Base-by-base conservation (phyloP, 2,888 invertebrate genomes). In the Ernsta delagoae region DNA sequence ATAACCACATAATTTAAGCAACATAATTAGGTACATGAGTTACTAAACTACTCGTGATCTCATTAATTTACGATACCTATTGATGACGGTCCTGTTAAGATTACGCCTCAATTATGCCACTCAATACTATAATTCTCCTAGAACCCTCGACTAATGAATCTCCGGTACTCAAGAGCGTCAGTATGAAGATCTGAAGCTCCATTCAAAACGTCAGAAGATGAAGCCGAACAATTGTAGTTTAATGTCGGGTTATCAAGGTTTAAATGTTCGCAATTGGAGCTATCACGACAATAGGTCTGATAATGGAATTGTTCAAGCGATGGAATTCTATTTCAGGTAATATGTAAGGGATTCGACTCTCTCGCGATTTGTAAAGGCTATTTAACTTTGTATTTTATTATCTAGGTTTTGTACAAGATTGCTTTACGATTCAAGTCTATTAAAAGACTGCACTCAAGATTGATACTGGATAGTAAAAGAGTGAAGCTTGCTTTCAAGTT, bases 201-300 rank as follows among this genome's bases (percentile, higher is more conserved):
- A 68, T 68, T 68, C 56, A 67, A 61, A 62, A 61, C 61, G 56
- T 57, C 61, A 66, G 53, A 61, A 62, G 45, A 61, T 60, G 16
- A 50, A 56, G 45, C 67, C 54, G 41, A 5, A 61, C 67, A 43
- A 57, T 68, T 68, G 56, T 68, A 56, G 61, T 48, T 61, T 67
- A 57, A 62, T 66, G 53, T 53, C 61, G 57, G 53, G 56, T 62
- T 68, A 68, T 39, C 61, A 56, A 62, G 67, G 24, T 45, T 60
- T 56, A 54, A 67, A 36, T 16, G 50, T 59, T 45, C 7, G 36
- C 39, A 34, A 65, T 59, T 24, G 65, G 31, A 24, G 39, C 56
- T 12, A 57, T 61, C 57, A 61, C 16, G 9, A 53, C 56, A 43
- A 54, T 60, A 12, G 59, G 7, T 61, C 48, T 65, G 59, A 59